Base-by-base conservation (phyloP, 2,888 invertebrate species). In the Archaeoteleia sp. region DNA sequence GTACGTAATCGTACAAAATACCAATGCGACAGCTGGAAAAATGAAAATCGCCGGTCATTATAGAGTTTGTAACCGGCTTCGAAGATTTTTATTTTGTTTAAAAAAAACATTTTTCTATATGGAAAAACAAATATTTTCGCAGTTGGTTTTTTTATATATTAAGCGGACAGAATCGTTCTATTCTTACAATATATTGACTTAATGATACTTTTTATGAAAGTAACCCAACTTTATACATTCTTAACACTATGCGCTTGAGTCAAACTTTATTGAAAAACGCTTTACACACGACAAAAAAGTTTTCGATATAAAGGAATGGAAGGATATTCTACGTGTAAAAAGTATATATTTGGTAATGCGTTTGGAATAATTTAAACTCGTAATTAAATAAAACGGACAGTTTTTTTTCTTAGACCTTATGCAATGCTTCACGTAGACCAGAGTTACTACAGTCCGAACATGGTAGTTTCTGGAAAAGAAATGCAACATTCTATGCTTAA, bases 381-480 rank as follows among this genome's bases (percentile, higher is more conserved):
- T 75, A 74, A 76, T 75, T 71, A 77, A 75, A 72, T 73, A 71
- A 78, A 71, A 74, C 63, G n/a, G n/a, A n/a, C n/a, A n/a, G n/a
- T 70, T 67, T 72, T 67, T 43, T 62, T 71, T 67, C 42, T 75
- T 74, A 72, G 72, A 76, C 73, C 75, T 77, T 75, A 77, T 77
- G 70, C 72, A 75, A 76, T 69, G 71, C 70, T 76, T 74, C 71
- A 72, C 72, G 74, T 72, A 72, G 74, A 76, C 73, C 72, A 74
- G 71, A 74, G 70, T 77, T 76, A 73, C 66, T 76, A 73, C 74
- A 72, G 71, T 76, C 76, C 76, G 70, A 75, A 76, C 69, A 73
- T 72, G 74, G 72, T 71, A 68, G 68, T 76, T 77, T 77, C 76
- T 78, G 76, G 49, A 75, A 76, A 62, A 57, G 32, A 35, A 51